Evolutionary conservation across 2,113 vertebrate genomes (phyloP), one percentile per base, ranked within the genome.

Genomic region (Suncus etruscus): DNA sequence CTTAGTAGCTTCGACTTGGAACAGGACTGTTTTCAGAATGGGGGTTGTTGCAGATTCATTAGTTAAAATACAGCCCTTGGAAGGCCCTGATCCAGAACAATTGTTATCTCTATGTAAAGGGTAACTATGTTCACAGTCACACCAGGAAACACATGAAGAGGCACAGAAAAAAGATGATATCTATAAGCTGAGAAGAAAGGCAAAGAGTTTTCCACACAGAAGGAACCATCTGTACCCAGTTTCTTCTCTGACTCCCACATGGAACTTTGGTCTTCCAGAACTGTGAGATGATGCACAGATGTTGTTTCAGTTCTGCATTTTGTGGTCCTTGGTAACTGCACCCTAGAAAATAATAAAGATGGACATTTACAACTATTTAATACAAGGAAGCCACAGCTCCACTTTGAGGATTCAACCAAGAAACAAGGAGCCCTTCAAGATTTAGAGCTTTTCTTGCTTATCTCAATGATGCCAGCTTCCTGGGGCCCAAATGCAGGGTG

Each of bases 401-500:
- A 16, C n/a, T 51, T 8, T 48, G 48, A 74, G 61, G 27, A 80
- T 39, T 54, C 20, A 16, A 29, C 15, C 32, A 32, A 61, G 76
- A 78, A 85, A 47, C 6, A 51, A 18, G 15, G 9, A 74, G 48
- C 5, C 27, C 48, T 39, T 51, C 31, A 14, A 80, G 51, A 48
- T 50, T 31, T 45, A 29, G 12, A 51, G n/a, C 50, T 9, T 24
- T 70, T 15, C 7, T 18, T 25, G 20, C 20, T 20, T 20, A 65
- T 51, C 50, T 51, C 12, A n/a, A 32, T 2, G 45, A 6, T 63
- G 15, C 25, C n/a, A 68, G 66, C 81, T 79, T 22, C 25, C 8
- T 25, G 15, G 1, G 3, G 50, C 29, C 63, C 31, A 27, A 9
- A 1, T 0, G 2, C 24, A 24, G 76, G 48, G 61, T 48, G 16